These are phyloP conservation scores for Orchestes rusci DNA, from an alignment of 2,888 invertebrate species.

Conservation along the genomic window DNA sequence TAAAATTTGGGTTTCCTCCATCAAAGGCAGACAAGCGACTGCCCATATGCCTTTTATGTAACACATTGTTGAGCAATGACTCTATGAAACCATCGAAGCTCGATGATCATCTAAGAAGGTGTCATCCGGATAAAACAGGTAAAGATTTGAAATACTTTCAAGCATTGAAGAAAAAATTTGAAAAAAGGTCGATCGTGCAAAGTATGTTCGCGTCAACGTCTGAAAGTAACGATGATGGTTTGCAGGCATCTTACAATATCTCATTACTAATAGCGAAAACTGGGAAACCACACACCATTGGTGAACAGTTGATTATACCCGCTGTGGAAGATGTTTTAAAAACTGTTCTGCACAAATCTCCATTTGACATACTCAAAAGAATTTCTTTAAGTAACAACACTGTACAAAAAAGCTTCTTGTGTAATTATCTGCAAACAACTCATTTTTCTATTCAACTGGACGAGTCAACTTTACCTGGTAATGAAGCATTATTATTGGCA, in stretches of 20 bases:
- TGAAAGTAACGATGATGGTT: conserved; percentile 28
- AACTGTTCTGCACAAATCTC: conserved; percentile 9
- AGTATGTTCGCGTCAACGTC: conserved; percentile 27
- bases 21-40: conserved; percentile 18
- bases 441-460: conserved; percentile 38
- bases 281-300: no score
- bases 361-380: conserved; percentile 5
- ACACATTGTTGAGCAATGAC: conserved; percentile 23
- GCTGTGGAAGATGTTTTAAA: conserved; percentile 29
- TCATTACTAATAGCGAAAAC: conserved; percentile 31
- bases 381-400: conserved; percentile 5
- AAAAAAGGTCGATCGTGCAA: no score
- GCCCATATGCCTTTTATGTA: conserved; percentile 25
- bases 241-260: no score
- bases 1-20: conserved; percentile 17
- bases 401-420: conserved; percentile 7
- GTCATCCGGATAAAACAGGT: conserved; percentile 29
- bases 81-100: conserved; percentile 33
- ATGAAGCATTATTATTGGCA: conserved; percentile 34
- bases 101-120: conserved; percentile 31
- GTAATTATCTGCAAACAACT: conserved; percentile 12
- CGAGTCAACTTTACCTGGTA: conserved; percentile 35
- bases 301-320: conserved; percentile 35
- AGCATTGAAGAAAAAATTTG: conserved; percentile 29
- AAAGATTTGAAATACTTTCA: conserved; percentile 30